phyloP scores from a whole-genome alignment of 2,888 invertebrate species.

The Nasonovia ribisnigri region DNA sequence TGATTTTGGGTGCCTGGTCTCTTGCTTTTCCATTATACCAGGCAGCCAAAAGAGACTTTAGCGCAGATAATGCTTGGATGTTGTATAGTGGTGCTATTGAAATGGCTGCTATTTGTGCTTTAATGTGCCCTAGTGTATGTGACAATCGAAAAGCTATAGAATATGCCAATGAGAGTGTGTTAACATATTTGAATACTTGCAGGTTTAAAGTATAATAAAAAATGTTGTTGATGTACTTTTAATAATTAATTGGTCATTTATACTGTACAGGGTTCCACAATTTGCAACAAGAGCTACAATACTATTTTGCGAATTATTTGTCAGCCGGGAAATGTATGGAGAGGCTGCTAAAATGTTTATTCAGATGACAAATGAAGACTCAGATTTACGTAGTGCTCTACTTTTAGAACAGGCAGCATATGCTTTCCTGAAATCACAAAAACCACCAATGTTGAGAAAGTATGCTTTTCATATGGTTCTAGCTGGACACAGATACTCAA shows the following conservation, averaged over 20 bases:
- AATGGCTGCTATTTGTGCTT: slow-evolving; percentile 94
- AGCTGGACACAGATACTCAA: slow-evolving; percentile 94
- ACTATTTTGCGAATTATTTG: slow-evolving; percentile 88
- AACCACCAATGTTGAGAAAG: slow-evolving; percentile 85
- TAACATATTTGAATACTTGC: slow-evolving; percentile 91
- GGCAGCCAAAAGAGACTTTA: slow-evolving; percentile 96
- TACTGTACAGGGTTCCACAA: slow-evolving; percentile 80
- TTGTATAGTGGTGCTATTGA: slow-evolving; percentile 96
- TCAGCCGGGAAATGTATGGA: slow-evolving; percentile 81
- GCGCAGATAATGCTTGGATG: slow-evolving; percentile 96
- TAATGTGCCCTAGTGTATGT: slow-evolving; percentile 78
- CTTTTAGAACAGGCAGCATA: slow-evolving; percentile 95
- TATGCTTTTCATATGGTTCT: slow-evolving; percentile 97
- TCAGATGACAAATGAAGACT: slow-evolving; percentile 96
- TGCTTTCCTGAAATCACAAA: slow-evolving; percentile 81
- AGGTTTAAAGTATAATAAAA: slow-evolving; percentile 73
- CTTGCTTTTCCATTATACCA: slow-evolving; percentile 95
- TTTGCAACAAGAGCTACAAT: slow-evolving; percentile 93
- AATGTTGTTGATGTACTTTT: not conserved
- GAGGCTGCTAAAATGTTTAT: slow-evolving; percentile 97
- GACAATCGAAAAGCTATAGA: slow-evolving; percentile 84
- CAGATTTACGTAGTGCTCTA: slow-evolving; percentile 94
- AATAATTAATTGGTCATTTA: not conserved
- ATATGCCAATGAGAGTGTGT: slow-evolving; percentile 95
- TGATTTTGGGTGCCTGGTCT: slow-evolving; percentile 94